Percentiles rank a stretch among this genome's conserved stretches.
phyloP scores from a whole-genome alignment of 1,140 invertebrate species.

The Drosophila nigrodunni region DNA sequence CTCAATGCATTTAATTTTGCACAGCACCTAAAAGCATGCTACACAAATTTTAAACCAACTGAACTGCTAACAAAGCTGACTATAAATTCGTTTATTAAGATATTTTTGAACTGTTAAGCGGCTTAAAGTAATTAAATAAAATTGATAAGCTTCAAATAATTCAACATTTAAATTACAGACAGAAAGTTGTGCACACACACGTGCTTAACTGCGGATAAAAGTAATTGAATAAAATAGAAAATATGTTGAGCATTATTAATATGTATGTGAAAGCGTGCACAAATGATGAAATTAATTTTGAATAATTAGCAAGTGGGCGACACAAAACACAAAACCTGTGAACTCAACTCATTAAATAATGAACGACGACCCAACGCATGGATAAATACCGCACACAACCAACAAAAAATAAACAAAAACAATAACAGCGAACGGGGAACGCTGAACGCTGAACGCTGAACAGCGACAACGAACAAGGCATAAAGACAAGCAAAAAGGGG shows the following conservation, averaged over 20 bases:
- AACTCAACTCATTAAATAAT: constrained; percentile 39
- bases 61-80: neutral
- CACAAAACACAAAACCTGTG: constrained; percentile 19
- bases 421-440: neutral
- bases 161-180: neutral
- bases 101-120: too few relatives aligned
- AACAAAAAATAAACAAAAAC: neutral
- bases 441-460: too few relatives aligned
- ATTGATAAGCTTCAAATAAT: too few relatives aligned
- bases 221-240: constrained; percentile 18
- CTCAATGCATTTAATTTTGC: neutral
- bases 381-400: neutral
- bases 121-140: too few relatives aligned
- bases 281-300: constrained; percentile 36
- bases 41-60: neutral
- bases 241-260: neutral
- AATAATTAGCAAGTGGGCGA: constrained; percentile 32
- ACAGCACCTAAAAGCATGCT: constrained; percentile 8
- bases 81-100: too few relatives aligned
- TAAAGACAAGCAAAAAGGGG: neutral
- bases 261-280: neutral
- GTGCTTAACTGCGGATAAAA: constrained; percentile 10
- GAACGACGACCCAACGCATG: constrained; percentile 23
- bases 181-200: neutral
- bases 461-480: neutral